phyloP scores from a whole-genome alignment of 2,113 vertebrate genomes.

The Boleophthalmus pectinirostris region DNA sequence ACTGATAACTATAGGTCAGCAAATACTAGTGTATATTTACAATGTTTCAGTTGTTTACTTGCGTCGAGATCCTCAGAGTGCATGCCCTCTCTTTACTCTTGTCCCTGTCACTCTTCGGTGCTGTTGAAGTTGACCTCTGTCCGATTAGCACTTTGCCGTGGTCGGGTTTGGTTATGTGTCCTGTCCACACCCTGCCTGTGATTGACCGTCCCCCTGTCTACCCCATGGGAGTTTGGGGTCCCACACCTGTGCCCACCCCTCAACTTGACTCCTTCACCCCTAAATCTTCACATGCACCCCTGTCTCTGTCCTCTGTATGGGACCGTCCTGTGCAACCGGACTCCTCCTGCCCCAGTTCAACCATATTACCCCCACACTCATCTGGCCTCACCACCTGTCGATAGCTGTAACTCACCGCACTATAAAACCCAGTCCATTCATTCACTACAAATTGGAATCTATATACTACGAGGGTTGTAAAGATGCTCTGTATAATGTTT shows the following conservation, averaged over 20 bases:
- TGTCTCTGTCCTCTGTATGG: constrained; percentile 22
- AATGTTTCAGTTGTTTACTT: not conserved
- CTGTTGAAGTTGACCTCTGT: constrained; percentile 27
- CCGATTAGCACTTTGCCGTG: constrained; percentile 31
- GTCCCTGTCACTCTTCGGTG: not conserved
- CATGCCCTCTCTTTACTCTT: not conserved
- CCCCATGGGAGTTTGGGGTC: constrained; percentile 20
- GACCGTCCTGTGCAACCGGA: constrained; percentile 53
- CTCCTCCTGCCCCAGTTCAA: constrained; percentile 43
- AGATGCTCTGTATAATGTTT: too few relatives aligned
- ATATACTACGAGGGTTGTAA: not conserved
- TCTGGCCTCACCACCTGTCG: constrained; percentile 73
- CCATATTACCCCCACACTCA: constrained; percentile 61
- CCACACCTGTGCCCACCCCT: constrained; percentile 48
- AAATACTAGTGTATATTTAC: not conserved
- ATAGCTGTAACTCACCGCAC: constrained; percentile 56
- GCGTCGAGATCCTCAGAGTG: not conserved
- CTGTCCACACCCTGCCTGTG: constrained; percentile 43
- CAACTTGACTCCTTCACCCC: constrained; percentile 35
- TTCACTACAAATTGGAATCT: not conserved
- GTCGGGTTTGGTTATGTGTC: constrained; percentile 7
- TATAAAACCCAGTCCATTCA: not conserved
- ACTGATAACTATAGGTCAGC: too few relatives aligned
- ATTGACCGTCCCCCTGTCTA: constrained; percentile 27
- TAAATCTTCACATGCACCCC: constrained; percentile 19